phyloP scores from a whole-genome alignment of 1,140 invertebrate genomes.

The Caenorhabditis tropicalis region DNA sequence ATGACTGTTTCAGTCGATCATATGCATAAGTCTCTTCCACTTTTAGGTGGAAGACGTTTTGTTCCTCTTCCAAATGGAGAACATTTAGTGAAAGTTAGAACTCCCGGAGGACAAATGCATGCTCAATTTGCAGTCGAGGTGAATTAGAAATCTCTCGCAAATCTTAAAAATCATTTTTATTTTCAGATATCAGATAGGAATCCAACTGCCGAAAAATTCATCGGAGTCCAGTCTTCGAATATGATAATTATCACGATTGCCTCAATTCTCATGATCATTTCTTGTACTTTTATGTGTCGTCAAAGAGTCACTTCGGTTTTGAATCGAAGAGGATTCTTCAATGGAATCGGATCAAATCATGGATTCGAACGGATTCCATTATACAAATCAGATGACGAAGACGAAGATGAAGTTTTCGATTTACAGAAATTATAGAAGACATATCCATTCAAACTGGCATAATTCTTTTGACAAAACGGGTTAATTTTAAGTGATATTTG shows the following conservation, averaged over 20 bases:
- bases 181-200: constrained; percentile 35
- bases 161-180: background rate
- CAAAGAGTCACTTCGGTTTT: constrained; percentile 41
- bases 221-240: constrained; percentile 20
- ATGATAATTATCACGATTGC: constrained; percentile 8
- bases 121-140: constrained; percentile 24
- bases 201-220: constrained; percentile 1
- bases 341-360: constrained; percentile 3
- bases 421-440: constrained; percentile 35
- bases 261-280: constrained; percentile 12
- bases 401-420: constrained; percentile 52
- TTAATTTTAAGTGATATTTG: background rate
- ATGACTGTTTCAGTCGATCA: constrained; percentile 19
- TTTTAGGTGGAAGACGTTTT: constrained; percentile 40
- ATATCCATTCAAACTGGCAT: background rate
- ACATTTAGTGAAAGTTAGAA: constrained; percentile 14
- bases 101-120: constrained; percentile 5
- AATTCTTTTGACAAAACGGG: constrained; percentile 24
- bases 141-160: background rate
- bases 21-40: constrained; percentile 18
- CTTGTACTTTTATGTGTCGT: constrained; percentile 41
- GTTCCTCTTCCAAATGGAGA: constrained; percentile 37
- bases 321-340: constrained; percentile 51
- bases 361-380: constrained; percentile 47
- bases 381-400: constrained; percentile 49